phyloP scores from a whole-genome alignment of 2,888 invertebrate species.

The Apamea crenata region DNA sequence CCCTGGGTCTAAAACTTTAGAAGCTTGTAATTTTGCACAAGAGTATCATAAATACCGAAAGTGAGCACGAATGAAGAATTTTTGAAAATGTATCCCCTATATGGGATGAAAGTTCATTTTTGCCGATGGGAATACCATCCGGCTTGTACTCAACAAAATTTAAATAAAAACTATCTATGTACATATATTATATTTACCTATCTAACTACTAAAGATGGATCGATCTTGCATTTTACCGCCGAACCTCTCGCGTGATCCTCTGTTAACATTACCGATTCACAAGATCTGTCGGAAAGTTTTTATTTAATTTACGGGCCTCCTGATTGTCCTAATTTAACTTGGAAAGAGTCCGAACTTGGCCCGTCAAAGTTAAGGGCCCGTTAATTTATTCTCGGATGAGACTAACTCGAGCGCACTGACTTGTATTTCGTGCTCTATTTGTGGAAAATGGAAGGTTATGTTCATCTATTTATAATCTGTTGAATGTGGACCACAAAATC shows the following conservation, averaged over 20 bases:
- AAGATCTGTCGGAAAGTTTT: constrained; percentile 42
- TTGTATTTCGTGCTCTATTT: constrained; percentile 23
- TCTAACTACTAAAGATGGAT: neutral
- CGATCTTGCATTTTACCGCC: neutral
- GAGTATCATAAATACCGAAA: neutral
- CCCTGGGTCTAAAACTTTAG: neutral
- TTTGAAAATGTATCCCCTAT: neutral
- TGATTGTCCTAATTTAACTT: constrained; percentile 61
- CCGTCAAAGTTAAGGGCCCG: constrained; percentile 42
- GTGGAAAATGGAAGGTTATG: neutral
- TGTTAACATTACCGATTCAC: constrained; percentile 31
- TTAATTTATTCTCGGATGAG: constrained; percentile 29
- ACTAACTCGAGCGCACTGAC: constrained; percentile 22
- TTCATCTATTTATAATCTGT: neutral
- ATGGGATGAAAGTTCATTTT: neutral
- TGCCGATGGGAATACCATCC: neutral
- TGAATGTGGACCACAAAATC: neutral
- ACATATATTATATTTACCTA: neutral
- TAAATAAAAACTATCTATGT: neutral
- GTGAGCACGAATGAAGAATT: neutral
- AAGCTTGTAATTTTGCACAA: neutral
- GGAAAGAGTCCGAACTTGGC: constrained; percentile 28
- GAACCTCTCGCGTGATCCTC: constrained; percentile 1
- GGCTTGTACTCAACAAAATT: neutral
- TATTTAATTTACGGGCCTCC: constrained; percentile 44